phyloP scores from a whole-genome alignment of 2,113 vertebrate species.

The Rallus limicola region DNA sequence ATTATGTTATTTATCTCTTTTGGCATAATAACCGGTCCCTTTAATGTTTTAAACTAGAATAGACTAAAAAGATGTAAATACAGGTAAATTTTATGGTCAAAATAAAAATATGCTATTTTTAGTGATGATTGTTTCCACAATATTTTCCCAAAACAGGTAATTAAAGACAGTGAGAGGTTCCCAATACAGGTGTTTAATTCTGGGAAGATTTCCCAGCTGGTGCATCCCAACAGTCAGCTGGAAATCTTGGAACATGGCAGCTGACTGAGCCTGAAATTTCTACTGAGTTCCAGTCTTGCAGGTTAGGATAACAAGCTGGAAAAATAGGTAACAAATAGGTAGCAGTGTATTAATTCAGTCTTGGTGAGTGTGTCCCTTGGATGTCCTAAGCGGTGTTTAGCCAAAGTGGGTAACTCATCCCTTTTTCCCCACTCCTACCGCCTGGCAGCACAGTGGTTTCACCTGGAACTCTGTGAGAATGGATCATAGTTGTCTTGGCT shows the following conservation, averaged over 20 bases:
- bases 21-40: background rate
- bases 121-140: background rate
- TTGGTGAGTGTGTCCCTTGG: background rate
- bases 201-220: background rate
- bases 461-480: background rate
- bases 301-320: background rate
- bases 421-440: background rate
- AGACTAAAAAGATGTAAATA: background rate
- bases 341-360: accelerated
- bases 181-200: background rate
- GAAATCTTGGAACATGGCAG: background rate
- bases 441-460: background rate
- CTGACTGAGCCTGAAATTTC: background rate
- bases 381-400: background rate
- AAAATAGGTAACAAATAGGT: background rate
- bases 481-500: background rate
- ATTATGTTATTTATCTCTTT: background rate
- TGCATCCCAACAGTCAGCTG: background rate
- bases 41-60: background rate
- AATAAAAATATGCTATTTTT: background rate
- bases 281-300: background rate
- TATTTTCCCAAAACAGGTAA: background rate
- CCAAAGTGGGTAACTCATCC: background rate
- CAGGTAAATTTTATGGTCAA: background rate
- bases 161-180: background rate